Percentiles rank a stretch among this genome's conserved stretches.
Conservation (phyloP, 2,888 invertebrate genomes). For the Rotaria socialis region DNA sequence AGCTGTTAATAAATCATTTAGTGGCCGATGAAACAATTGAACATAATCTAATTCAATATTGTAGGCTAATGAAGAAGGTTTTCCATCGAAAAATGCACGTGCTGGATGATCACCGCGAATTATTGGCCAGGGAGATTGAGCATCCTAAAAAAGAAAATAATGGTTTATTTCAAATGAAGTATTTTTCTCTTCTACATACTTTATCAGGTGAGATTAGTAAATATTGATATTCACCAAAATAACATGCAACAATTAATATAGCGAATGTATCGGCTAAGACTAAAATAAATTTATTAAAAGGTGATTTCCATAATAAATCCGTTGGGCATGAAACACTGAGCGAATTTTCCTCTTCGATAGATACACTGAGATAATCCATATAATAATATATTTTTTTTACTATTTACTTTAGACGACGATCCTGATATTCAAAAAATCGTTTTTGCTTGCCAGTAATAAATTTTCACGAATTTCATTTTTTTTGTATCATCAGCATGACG, state of each 20-base stretch:
- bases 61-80: background rate
- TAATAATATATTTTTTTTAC: too few species aligned
- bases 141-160: background rate
- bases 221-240: slow-evolving; percentile 30
- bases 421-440: too few species aligned
- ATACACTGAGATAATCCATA: too few species aligned
- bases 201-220: background rate
- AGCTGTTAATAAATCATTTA: slow-evolving; percentile 34
- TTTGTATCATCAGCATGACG: too few species aligned
- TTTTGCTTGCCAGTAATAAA: too few species aligned
- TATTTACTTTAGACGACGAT: too few species aligned
- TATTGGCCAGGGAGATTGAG: slow-evolving; percentile 22
- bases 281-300: background rate
- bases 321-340: too few species aligned
- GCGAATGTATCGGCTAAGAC: slow-evolving; percentile 20
- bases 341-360: too few species aligned
- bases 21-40: slow-evolving; percentile 21
- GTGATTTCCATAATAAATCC: background rate
- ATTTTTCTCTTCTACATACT: background rate
- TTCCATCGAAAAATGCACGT: slow-evolving; percentile 11
- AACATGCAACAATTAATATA: slow-evolving; percentile 11
- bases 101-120: slow-evolving; percentile 32
- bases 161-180: background rate
- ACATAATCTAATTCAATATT: slow-evolving; percentile 37
- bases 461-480: too few species aligned